Evolutionary conservation across 2,113 vertebrate species (phyloP), one percentile per base, ranked within the genome.

Genomic region (Psilopsiagon aurifrons): DNA sequence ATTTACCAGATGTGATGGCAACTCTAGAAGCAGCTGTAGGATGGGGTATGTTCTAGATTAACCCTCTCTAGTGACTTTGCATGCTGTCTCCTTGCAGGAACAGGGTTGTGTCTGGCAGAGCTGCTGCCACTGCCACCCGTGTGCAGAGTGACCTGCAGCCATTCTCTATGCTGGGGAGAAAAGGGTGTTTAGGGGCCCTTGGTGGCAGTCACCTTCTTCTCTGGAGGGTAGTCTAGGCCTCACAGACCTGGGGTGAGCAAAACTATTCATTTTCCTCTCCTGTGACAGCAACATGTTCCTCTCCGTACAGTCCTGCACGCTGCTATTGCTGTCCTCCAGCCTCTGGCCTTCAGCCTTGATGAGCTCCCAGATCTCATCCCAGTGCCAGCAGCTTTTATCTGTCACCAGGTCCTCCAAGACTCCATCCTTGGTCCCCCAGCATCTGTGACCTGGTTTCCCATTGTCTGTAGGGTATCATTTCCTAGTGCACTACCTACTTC

Each of bases 271-370:
- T 19, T 43, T 74, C n/a, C 31, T 84, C 20, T 77, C 6, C 44
- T 35, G 25, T 24, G 59, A 63, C 71, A 83, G 47, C 71, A 43
- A 33, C 11, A 6, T 18, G 25, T 22, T 60, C 31, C 49, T 39
- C 9, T 33, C 66, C 87, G 51, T 28, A 19, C 24, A 69, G 24
- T 18, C 28, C 67, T 70, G 31, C 39, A 16, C 11, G 0, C 14
- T 0, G 2, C 5, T 19, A 12, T 35, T 77, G 8, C 59, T 7
- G 1, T 33, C 17, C 25, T 44, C 25, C 37, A 49, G 11, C 16
- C 63, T 44, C 55, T 57, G 52, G 23, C 35, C 57, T 85, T 44
- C 75, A 79, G 57, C 67, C 52, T 62, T 52, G 29, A 22, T 0
- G 2, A 66, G 18, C 37, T 43, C 60, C 20, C 29, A 71, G 41